Evolutionary conservation across 1,140 invertebrate species (phyloP).

Genomic region (Armadillidium nasatum): DNA sequence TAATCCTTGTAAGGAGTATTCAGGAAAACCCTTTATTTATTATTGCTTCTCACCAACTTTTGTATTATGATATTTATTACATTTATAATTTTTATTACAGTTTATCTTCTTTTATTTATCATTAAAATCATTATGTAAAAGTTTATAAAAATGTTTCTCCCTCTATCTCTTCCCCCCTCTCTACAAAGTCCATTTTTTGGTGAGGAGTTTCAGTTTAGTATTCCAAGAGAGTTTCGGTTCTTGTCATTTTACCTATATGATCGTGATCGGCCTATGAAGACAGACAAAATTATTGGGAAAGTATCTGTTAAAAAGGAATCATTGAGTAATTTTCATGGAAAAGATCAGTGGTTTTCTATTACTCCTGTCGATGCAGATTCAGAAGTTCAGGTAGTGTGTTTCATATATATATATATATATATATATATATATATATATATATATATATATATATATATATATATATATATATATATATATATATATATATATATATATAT

Average conservation of each 20-base stretch:
- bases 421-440: too few species aligned
- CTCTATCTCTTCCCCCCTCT: conserved; percentile 27
- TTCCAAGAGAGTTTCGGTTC: conserved; percentile 79
- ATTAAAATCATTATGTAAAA: neutral
- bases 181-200: conserved; percentile 78
- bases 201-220: conserved; percentile 87
- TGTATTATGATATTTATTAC: too few species aligned
- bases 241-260: conserved; percentile 78
- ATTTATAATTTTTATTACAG: neutral
- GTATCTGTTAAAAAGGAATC: conserved; percentile 82
- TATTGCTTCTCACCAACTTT: too few species aligned
- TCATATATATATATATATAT: too few species aligned
- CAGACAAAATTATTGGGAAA: conserved; percentile 77
- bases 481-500: too few species aligned
- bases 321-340: conserved; percentile 75
- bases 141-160: neutral
- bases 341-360: conserved; percentile 87
- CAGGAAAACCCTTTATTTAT: too few species aligned
- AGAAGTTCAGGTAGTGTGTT: conserved; percentile 79
- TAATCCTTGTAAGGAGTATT: too few species aligned
- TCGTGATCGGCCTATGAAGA: conserved; percentile 69
- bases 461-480: too few species aligned
- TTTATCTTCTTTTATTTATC: neutral
- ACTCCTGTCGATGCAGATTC: conserved; percentile 76
- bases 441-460: too few species aligned